Conservation (phyloP, 2,888 invertebrate species). For the Eulithis testata region DNA sequence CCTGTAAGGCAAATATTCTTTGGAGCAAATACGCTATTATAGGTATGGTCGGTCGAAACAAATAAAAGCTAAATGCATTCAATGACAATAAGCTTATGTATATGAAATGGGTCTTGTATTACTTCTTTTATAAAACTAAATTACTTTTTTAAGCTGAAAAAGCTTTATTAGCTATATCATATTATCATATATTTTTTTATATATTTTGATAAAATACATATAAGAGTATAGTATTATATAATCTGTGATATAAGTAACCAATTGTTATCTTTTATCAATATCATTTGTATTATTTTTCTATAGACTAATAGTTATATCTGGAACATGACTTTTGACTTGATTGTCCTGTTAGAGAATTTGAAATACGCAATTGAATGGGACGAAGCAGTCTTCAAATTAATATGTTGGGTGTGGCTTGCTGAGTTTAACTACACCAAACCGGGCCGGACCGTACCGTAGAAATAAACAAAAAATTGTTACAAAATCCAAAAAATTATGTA, state of each 20-base stretch:
- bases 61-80: neutral
- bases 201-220: neutral
- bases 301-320: neutral
- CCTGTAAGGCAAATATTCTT: conserved; percentile 24
- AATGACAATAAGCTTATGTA: conserved; percentile 12
- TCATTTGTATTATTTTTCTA: no score
- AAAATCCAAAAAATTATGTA: no score
- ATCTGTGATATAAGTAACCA: no score
- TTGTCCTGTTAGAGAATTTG: conserved; percentile 29
- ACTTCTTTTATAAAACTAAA: neutral
- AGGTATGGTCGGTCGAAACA: conserved; percentile 14
- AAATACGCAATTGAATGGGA: conserved; percentile 35
- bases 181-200: no score
- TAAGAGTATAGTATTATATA: no score
- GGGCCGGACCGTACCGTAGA: neutral
- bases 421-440: neutral
- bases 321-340: conserved; percentile 19
- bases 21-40: conserved; percentile 17
- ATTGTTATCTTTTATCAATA: no score
- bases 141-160: neutral
- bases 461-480: no score
- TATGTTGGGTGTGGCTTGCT: conserved; percentile 71
- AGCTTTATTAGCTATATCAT: no score
- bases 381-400: conserved; percentile 61
- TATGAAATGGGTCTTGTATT: neutral